phyloP scores from a whole-genome alignment of 1,140 invertebrate species.

The Nasonia giraulti region DNA sequence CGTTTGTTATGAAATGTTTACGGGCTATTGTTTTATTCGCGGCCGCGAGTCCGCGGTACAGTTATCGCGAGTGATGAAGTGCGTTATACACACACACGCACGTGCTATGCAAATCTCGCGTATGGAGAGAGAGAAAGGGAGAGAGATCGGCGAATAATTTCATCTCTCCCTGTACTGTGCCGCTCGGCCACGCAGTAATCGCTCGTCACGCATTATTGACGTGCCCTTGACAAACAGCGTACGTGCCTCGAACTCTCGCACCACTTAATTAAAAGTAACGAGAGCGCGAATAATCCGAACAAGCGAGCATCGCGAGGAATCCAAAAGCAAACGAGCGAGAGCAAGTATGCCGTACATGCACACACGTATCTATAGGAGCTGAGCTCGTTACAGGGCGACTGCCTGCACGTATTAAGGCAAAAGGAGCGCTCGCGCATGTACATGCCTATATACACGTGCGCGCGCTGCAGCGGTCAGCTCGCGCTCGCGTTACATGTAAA shows the following conservation, averaged over 20 bases:
- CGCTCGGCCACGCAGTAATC: background rate
- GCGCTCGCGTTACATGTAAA: background rate
- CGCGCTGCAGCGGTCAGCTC: background rate
- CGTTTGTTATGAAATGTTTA: constrained; percentile 4
- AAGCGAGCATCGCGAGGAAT: background rate
- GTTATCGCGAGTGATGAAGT: background rate
- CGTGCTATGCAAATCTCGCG: background rate
- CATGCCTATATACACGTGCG: background rate
- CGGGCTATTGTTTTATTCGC: background rate
- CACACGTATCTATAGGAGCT: background rate
- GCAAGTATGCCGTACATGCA: background rate
- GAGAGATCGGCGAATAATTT: background rate
- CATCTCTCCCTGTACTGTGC: background rate
- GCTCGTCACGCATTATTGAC: background rate
- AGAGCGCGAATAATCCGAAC: background rate
- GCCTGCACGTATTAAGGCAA: too few relatives aligned
- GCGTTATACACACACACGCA: too few relatives aligned
- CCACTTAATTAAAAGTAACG: constrained; percentile 1
- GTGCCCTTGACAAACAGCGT: background rate
- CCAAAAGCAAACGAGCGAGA: background rate
- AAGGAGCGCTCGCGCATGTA: background rate
- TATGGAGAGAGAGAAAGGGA: background rate
- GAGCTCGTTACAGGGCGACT: too few relatives aligned
- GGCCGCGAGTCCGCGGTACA: background rate
- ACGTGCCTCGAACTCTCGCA: background rate